These are phyloP conservation scores for Brachypalpus laphriformis DNA, from an alignment of 2,888 invertebrate species.

Conservation along the genomic window DNA sequence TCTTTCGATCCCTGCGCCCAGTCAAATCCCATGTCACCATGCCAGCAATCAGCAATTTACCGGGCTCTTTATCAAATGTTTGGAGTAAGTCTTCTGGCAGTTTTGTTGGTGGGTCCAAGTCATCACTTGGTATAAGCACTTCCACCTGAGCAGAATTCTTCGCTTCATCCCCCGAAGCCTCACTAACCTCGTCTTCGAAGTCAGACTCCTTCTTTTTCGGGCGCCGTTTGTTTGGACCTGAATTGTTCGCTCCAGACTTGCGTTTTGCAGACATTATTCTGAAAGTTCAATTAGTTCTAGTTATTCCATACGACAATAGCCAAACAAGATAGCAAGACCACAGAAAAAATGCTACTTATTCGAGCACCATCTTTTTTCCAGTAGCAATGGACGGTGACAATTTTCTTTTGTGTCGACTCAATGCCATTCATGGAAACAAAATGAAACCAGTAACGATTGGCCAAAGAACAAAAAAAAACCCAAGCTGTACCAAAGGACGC, in stretches of 20 bases:
- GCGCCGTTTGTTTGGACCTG: conserved; percentile 81
- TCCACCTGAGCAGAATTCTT: conserved; percentile 79
- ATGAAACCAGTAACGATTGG: not conserved
- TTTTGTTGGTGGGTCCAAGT: conserved; percentile 85
- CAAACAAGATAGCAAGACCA: not conserved
- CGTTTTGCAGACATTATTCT: conserved; percentile 82
- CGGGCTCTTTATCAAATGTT: conserved; percentile 87
- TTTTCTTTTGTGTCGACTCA: conserved; percentile 2
- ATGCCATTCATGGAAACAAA: conserved; percentile 9
- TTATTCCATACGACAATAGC: not conserved
- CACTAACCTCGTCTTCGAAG: conserved; percentile 82
- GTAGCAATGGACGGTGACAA: not conserved
- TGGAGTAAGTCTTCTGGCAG: conserved; percentile 87
- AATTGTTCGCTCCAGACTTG: conserved; percentile 80
- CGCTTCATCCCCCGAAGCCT: conserved; percentile 79
- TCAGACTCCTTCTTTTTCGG: conserved; percentile 82
- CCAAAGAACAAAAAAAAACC: not conserved
- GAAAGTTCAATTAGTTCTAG: not conserved
- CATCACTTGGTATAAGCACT: conserved; percentile 83
- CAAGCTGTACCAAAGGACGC: no score
- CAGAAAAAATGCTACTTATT: not conserved
- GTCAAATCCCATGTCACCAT: conserved; percentile 95
- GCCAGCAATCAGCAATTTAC: conserved; percentile 91
- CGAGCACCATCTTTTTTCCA: conserved; percentile 5
- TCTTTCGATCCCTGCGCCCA: conserved; percentile 91